Percentiles rank a stretch among this genome's conserved stretches.
These are phyloP conservation scores for Meiosimyza decipiens DNA, from an alignment of 2,888 invertebrate genomes.

Conservation along the genomic window DNA sequence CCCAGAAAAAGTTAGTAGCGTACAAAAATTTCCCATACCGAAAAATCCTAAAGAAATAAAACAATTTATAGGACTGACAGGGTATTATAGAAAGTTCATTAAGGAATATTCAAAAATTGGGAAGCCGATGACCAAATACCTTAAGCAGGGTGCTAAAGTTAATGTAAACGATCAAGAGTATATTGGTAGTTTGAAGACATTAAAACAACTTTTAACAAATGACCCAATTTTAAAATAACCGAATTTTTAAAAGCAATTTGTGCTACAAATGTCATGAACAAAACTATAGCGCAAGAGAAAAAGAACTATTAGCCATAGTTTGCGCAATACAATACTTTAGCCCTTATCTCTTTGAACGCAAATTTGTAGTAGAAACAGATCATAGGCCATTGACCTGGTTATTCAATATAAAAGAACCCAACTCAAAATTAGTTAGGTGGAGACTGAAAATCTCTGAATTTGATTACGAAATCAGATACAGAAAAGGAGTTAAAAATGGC, in stretches of 20 bases:
- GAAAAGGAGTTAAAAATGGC: conserved; percentile 43
- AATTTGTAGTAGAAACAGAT: conserved; percentile 46
- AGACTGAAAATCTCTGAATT: conserved; percentile 54
- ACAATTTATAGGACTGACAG: conserved; percentile 42
- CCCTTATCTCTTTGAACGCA: conserved; percentile 57
- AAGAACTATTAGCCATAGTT: conserved; percentile 55
- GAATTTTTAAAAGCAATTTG: conserved; percentile 42
- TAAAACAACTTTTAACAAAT: conserved; percentile 36
- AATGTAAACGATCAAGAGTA: not conserved
- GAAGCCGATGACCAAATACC: conserved; percentile 35
- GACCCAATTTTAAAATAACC: conserved; percentile 40
- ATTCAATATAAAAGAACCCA: conserved; percentile 61
- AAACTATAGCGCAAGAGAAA: conserved; percentile 54
- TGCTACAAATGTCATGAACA: conserved; percentile 43
- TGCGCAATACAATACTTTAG: conserved; percentile 58
- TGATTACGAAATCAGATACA: conserved; percentile 51
- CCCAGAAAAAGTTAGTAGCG: conserved; percentile 40
- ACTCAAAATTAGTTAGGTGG: conserved; percentile 59
- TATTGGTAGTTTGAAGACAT: conserved; percentile 31
- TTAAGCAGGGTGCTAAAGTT: conserved; percentile 35
- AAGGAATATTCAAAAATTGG: conserved; percentile 40
- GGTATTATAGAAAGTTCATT: not conserved
- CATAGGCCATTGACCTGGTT: too few species aligned
- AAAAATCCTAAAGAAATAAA: conserved; percentile 41
- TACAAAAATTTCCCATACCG: conserved; percentile 39